Percentiles rank a stretch among this genome's conserved stretches.
phyloP scores from a whole-genome alignment of 1,140 invertebrate species.

The Cepaea nemoralis region DNA sequence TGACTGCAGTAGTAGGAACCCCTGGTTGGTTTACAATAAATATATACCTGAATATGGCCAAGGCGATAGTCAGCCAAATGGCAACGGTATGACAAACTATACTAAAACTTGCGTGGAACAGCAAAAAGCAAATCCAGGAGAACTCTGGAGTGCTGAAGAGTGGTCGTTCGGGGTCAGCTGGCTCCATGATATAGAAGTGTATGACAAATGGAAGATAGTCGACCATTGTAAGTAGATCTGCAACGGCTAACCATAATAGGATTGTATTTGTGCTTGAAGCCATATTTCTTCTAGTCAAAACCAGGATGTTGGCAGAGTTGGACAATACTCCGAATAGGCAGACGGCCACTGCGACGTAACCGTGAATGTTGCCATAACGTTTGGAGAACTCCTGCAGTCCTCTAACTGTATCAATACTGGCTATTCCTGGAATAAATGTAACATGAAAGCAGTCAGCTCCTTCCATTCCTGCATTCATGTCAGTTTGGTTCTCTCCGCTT shows the following conservation, averaged over 20 bases:
- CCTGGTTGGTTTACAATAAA: conserved; percentile 84
- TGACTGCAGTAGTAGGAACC: conserved; percentile 83
- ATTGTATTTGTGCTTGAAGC: conserved; percentile 87
- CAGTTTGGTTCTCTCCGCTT: not conserved
- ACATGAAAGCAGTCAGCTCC: not conserved
- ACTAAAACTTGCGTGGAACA: conserved; percentile 78
- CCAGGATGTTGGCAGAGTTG: conserved; percentile 90
- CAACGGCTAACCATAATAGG: conserved; percentile 85
- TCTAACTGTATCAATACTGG: conserved; percentile 30
- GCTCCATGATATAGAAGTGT: conserved; percentile 74
- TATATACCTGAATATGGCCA: conserved; percentile 94
- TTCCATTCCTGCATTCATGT: not conserved
- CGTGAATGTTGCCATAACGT: conserved; percentile 76
- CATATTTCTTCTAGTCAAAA: conserved; percentile 89
- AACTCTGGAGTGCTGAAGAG: conserved; percentile 53
- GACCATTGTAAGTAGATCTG: conserved; percentile 89
- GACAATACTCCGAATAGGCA: conserved; percentile 90
- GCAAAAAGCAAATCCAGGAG: conserved; percentile 62
- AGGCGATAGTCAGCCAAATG: conserved; percentile 90
- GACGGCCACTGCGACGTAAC: conserved; percentile 80
- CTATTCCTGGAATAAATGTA: conserved; percentile 40
- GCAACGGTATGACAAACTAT: conserved; percentile 91
- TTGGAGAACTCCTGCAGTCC: conserved; percentile 48
- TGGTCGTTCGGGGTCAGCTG: conserved; percentile 41
- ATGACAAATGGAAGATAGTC: conserved; percentile 87